Evolutionary conservation across 2,113 vertebrate species (phyloP).

Genomic region (Caranx ignobilis): DNA sequence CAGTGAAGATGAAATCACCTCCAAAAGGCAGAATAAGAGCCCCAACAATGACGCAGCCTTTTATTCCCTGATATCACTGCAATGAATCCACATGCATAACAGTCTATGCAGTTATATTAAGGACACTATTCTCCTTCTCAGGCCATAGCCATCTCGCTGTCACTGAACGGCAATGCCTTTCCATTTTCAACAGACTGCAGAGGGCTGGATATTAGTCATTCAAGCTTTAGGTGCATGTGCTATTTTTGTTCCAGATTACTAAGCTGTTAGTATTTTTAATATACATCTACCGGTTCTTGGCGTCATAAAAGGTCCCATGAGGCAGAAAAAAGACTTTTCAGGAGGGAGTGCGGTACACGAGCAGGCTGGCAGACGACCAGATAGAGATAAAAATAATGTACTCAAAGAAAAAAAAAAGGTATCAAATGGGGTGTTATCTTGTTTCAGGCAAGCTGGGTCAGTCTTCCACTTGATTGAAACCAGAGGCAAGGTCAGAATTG

Average conservation of each 20-base stretch:
- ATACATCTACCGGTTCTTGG: slow-evolving; percentile 25
- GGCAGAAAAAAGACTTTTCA: slow-evolving; percentile 1
- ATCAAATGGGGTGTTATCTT: slow-evolving; percentile 21
- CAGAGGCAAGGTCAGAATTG: slow-evolving; percentile 19
- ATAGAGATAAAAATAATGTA: slow-evolving; percentile 37
- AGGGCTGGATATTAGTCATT: slow-evolving; percentile 54
- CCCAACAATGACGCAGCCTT: slow-evolving; percentile 27
- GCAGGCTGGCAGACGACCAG: slow-evolving; percentile 1
- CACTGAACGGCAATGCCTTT: slow-evolving; percentile 23
- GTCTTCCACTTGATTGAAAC: slow-evolving; percentile 26
- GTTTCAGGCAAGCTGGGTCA: slow-evolving; percentile 33
- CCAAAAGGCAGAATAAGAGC: not conserved
- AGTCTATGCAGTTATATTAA: slow-evolving; percentile 5
- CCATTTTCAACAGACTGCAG: slow-evolving; percentile 18
- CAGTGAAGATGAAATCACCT: not conserved
- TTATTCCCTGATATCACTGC: slow-evolving; percentile 7
- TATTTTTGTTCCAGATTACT: slow-evolving; percentile 46
- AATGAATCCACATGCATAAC: not conserved
- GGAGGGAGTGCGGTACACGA: not conserved
- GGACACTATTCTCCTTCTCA: slow-evolving; percentile 13
- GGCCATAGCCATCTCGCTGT: slow-evolving; percentile 19
- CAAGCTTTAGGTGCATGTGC: slow-evolving; percentile 47
- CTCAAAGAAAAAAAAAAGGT: slow-evolving; percentile 8
- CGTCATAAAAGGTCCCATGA: slow-evolving; percentile 20
- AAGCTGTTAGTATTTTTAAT: slow-evolving; percentile 42